Evolutionary conservation across 1,140 invertebrate species (phyloP), one percentile per base, ranked within the genome.

Genomic region (Drosophila mayri): DNA sequence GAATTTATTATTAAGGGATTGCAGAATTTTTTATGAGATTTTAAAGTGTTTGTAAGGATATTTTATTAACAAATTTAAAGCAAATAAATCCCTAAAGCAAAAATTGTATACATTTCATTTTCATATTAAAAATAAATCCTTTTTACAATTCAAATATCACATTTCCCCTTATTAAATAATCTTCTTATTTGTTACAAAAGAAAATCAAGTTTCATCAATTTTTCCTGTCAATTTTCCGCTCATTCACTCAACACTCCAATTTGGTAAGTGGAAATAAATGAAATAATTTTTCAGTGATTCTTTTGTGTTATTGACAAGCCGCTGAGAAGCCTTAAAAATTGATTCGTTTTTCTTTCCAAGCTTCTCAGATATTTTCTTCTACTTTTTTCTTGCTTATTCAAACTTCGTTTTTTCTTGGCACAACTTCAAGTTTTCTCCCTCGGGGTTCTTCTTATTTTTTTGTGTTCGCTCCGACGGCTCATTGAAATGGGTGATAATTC

Each of bases 401-500:
- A 62, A 59, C 68, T 71, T 64, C n/a, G 49, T 63, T 62, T 70
- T 78, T 77, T 64, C 76, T 88, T 88, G 81, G 85, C 84, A 71
- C 43, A 68, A 81, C 66, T 85, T 85, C 77, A 74, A 71, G 67
- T 77, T 68, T 72, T 60, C 49, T 43, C 35, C 50, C 35, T 41
- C 14, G 18, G n/a, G 66, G 37, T 4, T 52, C 12, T 14, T 35
- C 4, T 30, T 16, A 22, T 16, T 57, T 40, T 52, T 67, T 65
- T 55, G 43, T 37, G 41, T 65, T 32, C 11, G 4, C n/a, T 41
- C 18, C 18, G 22, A 35, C 76, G 80, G 74, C 71, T 85, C 86
- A 90, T 90, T 90, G 86, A 90, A 90, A 90, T 86, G 78, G 85
- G 85, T 81, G 86, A 90, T 90, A 90, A 90, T 90, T 90, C 83